Conservation (phyloP, 2,113 vertebrate genomes). For the Centropus bengalensis region DNA sequence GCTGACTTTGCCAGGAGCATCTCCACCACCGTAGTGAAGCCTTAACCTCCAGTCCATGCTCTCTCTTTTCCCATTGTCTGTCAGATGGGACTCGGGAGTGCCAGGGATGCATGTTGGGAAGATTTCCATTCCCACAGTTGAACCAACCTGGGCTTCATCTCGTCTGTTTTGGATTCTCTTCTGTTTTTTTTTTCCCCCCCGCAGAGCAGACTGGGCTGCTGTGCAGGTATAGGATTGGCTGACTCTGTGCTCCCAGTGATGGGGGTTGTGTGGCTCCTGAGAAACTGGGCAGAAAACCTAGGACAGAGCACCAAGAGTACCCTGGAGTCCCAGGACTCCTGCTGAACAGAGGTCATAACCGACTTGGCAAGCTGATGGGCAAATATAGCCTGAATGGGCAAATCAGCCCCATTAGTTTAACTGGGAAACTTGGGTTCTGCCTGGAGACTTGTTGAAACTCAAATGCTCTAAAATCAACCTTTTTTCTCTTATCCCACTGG, state of each 20-base stretch:
- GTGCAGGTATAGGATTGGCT: too few relatives aligned
- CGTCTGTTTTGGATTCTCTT: neutral
- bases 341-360: neutral
- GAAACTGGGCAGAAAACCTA: neutral
- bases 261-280: rapidly evolving
- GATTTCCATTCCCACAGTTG: neutral
- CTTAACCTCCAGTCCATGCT: neutral
- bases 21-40: rapidly evolving
- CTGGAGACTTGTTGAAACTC: neutral
- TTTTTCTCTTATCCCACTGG: neutral
- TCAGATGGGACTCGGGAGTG: neutral
- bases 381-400: too few relatives aligned
- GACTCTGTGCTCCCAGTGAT: neutral
- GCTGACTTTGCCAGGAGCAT: neutral
- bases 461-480: neutral
- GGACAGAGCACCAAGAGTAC: neutral
- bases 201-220: neutral
- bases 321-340: neutral
- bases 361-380: neutral
- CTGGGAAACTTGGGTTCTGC: neutral
- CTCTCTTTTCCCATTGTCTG: neutral
- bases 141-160: neutral
- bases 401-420: neutral
- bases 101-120: neutral
- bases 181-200: neutral